Conservation (phyloP, 2,113 vertebrate species). For the Ictalurus punctatus region DNA sequence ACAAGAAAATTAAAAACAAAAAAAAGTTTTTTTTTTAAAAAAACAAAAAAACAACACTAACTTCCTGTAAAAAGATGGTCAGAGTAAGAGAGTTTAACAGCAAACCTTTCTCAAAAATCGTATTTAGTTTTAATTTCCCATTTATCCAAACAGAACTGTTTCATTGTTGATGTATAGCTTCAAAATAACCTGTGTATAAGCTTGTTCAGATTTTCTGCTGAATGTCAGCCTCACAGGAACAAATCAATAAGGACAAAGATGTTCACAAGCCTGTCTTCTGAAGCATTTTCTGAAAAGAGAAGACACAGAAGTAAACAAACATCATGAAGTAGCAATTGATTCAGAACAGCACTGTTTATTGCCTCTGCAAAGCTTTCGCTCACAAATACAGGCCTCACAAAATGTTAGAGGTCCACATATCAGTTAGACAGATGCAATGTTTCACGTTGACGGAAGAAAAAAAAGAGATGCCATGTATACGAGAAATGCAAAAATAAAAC, state of each 20-base stretch:
- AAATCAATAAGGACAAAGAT: constrained; percentile 38
- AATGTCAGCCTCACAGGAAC: constrained; percentile 14
- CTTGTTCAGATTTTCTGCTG: constrained; percentile 20
- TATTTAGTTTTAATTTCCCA: not conserved
- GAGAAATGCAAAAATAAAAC: not conserved
- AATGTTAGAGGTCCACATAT: constrained; percentile 30
- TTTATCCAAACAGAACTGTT: constrained; percentile 9
- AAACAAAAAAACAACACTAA: not conserved
- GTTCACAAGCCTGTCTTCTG: not conserved
- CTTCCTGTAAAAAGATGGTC: not conserved
- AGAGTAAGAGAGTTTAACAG: not conserved
- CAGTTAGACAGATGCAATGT: constrained; percentile 21
- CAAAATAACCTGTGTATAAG: constrained; percentile 23
- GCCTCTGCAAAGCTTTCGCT: constrained; percentile 23
- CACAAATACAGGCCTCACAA: constrained; percentile 13
- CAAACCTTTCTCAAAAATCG: not conserved
- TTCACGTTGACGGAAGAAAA: not conserved
- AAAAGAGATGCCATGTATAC: not conserved
- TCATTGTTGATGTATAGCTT: constrained; percentile 7
- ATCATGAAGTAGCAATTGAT: constrained; percentile 34
- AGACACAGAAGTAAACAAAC: constrained; percentile 46
- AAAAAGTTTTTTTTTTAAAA: not conserved
- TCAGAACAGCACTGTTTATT: constrained; percentile 28
- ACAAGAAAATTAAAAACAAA: not conserved
- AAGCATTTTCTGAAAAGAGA: not conserved